Evolutionary conservation across 1,140 invertebrate genomes (phyloP).

Genomic region (Sycophila sp.): DNA sequence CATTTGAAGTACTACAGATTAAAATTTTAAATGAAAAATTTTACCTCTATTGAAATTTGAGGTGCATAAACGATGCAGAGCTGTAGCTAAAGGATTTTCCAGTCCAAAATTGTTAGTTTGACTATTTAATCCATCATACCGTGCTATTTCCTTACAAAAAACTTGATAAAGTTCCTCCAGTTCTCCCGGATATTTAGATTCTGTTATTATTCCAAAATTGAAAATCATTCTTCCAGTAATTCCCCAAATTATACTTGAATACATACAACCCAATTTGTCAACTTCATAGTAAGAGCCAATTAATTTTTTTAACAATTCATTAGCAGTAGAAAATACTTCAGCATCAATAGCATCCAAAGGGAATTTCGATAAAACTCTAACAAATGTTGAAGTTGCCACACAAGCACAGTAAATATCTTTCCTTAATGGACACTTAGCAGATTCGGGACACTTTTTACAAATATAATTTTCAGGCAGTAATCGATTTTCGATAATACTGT

Average conservation of each 20-base stretch:
- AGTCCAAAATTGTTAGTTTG: slow-evolving; percentile 29
- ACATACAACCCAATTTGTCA: slow-evolving; percentile 39
- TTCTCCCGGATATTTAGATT: slow-evolving; percentile 43
- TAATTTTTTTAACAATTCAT: slow-evolving; percentile 41
- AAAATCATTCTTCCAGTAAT: slow-evolving; percentile 42
- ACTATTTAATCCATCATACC: slow-evolving; percentile 38
- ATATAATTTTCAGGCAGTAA: slow-evolving; percentile 24
- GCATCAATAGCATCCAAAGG: slow-evolving; percentile 18
- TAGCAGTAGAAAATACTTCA: slow-evolving; percentile 21
- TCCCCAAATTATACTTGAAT: slow-evolving; percentile 46
- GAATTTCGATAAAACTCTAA: slow-evolving; percentile 40
- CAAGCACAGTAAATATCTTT: slow-evolving; percentile 42
- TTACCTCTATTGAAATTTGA: slow-evolving; percentile 29
- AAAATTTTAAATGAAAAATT: slow-evolving; percentile 2
- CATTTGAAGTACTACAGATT: background rate
- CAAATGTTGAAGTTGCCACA: slow-evolving; percentile 26
- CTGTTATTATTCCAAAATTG: slow-evolving; percentile 43
- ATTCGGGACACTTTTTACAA: slow-evolving; percentile 10
- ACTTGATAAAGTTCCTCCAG: slow-evolving; percentile 40
- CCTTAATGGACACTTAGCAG: slow-evolving; percentile 37
- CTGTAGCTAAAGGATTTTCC: slow-evolving; percentile 39
- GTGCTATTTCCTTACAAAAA: slow-evolving; percentile 40
- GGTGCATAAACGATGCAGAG: slow-evolving; percentile 45
- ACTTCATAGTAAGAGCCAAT: slow-evolving; percentile 34
- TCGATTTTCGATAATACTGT: slow-evolving; percentile 26